Conservation (phyloP, 2,797 vertebrate species). For the Danio albolineatus region DNA sequence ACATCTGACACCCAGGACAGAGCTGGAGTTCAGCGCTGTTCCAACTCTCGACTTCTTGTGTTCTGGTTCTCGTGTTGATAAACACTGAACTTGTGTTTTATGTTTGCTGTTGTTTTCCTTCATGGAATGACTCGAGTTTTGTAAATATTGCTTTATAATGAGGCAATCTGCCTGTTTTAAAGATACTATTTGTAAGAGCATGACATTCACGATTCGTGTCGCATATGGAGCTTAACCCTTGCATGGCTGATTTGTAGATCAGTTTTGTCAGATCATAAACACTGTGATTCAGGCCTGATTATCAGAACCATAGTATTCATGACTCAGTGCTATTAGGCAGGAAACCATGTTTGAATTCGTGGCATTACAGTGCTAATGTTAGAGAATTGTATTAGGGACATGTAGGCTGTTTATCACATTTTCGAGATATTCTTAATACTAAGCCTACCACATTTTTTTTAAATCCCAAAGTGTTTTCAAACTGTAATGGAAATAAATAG, state of each 20-base stretch:
- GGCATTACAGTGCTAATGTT: neutral
- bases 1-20: constrained; percentile 44
- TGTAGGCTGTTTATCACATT: too few species aligned
- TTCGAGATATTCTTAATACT: too few species aligned
- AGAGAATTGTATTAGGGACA: neutral
- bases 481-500: neutral
- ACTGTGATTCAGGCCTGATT: neutral
- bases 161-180: neutral
- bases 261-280: neutral
- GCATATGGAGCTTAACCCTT: constrained; percentile 22
- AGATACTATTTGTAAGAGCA: neutral
- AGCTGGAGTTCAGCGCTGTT: constrained; percentile 6
- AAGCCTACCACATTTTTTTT: neutral
- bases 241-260: neutral
- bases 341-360: neutral
- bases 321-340: neutral
- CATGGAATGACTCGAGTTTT: neutral
- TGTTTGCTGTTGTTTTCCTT: neutral
- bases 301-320: neutral
- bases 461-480: neutral
- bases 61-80: constrained; percentile 2
- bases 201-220: neutral
- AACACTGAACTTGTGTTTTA: neutral
- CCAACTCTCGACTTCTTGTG: constrained; percentile 25
- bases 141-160: neutral